A percentile compares a stretch with the other conserved stretches of the same genome.
phyloP scores from a whole-genome alignment of 1,140 invertebrate species.

The Chrysomallon squamiferum region DNA sequence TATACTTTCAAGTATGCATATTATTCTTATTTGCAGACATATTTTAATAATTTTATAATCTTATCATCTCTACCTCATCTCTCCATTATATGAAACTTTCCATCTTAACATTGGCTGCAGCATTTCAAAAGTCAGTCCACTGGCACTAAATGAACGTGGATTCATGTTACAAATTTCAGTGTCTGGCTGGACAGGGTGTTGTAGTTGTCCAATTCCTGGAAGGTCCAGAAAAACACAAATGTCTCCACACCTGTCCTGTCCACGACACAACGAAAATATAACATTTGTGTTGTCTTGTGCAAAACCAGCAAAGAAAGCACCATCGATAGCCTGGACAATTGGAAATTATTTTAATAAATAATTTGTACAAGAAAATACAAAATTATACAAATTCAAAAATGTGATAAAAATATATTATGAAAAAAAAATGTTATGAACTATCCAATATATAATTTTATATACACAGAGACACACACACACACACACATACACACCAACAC shows the following conservation, averaged over 20 bases:
- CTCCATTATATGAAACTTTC: conserved; percentile 71
- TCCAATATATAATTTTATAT: too few relatives aligned
- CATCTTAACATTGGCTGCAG: conserved; percentile 66
- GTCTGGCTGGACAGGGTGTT: conserved; percentile 63
- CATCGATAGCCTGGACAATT: conserved; percentile 52
- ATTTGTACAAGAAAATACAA: conserved; percentile 1
- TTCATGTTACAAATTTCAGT: conserved; percentile 53
- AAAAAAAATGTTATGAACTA: too few relatives aligned
- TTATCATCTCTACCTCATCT: conserved; percentile 59
- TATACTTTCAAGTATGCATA: too few relatives aligned
- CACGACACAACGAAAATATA: conserved; percentile 28
- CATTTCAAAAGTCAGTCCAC: conserved; percentile 68
- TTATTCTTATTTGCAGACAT: too few relatives aligned
- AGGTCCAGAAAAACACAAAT: conserved; percentile 45
- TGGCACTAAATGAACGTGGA: conserved; percentile 64
- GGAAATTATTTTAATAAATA: too few relatives aligned
- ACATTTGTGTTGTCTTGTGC: conserved; percentile 32
- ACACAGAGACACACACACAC: too few relatives aligned
- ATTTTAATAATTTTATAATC: too few relatives aligned
- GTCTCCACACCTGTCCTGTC: conserved; percentile 34
- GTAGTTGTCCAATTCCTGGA: conserved; percentile 35
- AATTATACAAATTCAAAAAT: too few relatives aligned
- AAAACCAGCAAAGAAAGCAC: conserved; percentile 41
- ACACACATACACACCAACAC: too few relatives aligned
- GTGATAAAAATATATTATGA: too few relatives aligned